A percentile compares a stretch with the other conserved stretches of the same genome.
phyloP scores from a whole-genome alignment of 1,140 invertebrate genomes.

The Anastrepha ludens region DNA sequence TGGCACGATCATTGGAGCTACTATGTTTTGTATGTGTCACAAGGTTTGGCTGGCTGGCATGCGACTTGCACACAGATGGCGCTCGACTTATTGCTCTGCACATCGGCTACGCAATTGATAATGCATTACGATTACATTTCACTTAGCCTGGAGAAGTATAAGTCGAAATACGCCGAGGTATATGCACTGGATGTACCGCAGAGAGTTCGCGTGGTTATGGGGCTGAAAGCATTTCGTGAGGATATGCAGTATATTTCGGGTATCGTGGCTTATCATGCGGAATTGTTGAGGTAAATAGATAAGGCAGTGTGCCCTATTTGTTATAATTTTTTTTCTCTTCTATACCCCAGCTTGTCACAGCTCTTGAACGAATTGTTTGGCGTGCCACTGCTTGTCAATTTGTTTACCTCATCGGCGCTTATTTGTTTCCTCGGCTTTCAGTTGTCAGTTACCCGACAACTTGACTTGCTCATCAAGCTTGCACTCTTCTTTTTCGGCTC shows the following conservation, averaged over 20 bases:
- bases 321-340: neutral
- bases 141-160: constrained; percentile 55
- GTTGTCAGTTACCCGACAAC: constrained; percentile 60
- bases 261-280: constrained; percentile 62
- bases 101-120: constrained; percentile 62
- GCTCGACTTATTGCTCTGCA: constrained; percentile 63
- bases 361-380: constrained; percentile 65
- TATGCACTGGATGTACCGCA: neutral
- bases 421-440: constrained; percentile 67
- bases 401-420: constrained; percentile 61
- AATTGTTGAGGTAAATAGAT: constrained; percentile 60
- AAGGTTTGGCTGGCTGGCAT: constrained; percentile 63
- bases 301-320: too few relatives aligned
- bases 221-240: constrained; percentile 54
- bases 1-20: constrained; percentile 62
- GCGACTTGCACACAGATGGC: constrained; percentile 64
- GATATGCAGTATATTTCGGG: constrained; percentile 57
- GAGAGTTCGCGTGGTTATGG: neutral
- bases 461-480: constrained; percentile 58
- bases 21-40: constrained; percentile 60
- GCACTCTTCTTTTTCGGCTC: constrained; percentile 57
- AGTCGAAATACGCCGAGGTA: neutral
- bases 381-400: constrained; percentile 62
- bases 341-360: constrained; percentile 60
- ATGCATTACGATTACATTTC: constrained; percentile 67